Evolutionary conservation across 1,140 invertebrate species (phyloP), one percentile per base, ranked within the genome.

Genomic region (Aethina tumida): DNA sequence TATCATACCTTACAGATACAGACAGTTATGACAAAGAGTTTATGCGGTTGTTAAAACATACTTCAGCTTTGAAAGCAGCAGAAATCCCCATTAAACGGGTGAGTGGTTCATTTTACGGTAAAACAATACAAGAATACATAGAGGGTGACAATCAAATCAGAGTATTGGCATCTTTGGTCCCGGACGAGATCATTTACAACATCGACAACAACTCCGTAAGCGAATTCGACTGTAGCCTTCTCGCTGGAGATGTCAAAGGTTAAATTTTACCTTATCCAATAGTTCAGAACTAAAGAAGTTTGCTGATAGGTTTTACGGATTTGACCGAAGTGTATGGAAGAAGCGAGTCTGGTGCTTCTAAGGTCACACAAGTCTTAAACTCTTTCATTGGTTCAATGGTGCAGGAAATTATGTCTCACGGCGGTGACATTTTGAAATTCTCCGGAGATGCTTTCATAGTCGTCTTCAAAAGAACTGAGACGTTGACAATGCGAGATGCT

Each of bases 381-480:
- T 68, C 64, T 7, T 80, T 77, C 42, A 75, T 79, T 39, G 75
- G 76, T 1, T 64, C 70, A 1, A 77, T 80, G 70, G 70, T 79
- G 0, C 73, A 50, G 74, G 77, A 45, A 52, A 77, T 21, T 9
- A 35, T 55, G 24, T 69, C 66, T 0, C 71, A 73, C 34, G 64
- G 70, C 12, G 77, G 76, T 0, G 77, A 80, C 45, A 65, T 79
- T n/a, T 50, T 78, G 0, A 78, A 78, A 56, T 78, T 77, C 52
- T 74, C 75, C 2, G 75, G 75, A 0, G 75, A 79, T 50, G 76
- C 77, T 12, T 78, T 81, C 49, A 36, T 58, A 2, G 49, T 53
- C 2, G 25, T 58, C 18, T 58, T 51, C 51, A 58, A 56, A 39
- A 42, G 49, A 29, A 41, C 46, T 24, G 15, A 69, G 62, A 62